These are phyloP conservation scores for Paramisgurnus dabryanus DNA, from an alignment of 2,113 vertebrate species.

Conservation along the genomic window DNA sequence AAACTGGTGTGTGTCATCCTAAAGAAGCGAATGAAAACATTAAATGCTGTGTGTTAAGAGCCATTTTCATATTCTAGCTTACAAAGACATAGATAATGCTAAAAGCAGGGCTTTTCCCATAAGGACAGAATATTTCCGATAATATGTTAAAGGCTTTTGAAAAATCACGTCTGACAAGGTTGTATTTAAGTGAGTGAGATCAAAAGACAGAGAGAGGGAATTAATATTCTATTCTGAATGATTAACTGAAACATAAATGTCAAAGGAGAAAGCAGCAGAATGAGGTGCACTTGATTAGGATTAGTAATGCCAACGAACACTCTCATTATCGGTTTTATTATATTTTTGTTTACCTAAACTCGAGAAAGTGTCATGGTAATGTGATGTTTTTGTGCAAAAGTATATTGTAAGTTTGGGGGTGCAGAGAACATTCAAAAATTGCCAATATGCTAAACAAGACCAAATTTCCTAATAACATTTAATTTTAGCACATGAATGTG, in stretches of 20 bases:
- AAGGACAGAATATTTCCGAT: conserved; percentile 35
- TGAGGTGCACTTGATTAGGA: conserved; percentile 29
- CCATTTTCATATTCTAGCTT: conserved; percentile 23
- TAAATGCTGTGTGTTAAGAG: not conserved
- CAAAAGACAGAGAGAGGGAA: conserved; percentile 14
- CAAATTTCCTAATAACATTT: too few species aligned
- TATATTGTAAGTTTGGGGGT: not conserved
- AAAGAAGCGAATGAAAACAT: not conserved
- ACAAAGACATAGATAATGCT: not conserved
- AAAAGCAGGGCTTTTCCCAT: conserved; percentile 30
- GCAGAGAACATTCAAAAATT: not conserved
- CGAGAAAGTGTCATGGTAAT: not conserved
- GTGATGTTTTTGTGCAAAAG: not conserved
- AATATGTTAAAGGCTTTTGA: conserved; percentile 44
- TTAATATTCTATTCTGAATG: conserved; percentile 18
- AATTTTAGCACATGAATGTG: too few species aligned
- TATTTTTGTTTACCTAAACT: not conserved
- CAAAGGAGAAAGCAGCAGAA: conserved; percentile 57
- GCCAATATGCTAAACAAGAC: too few species aligned
- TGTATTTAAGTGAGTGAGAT: conserved; percentile 27
- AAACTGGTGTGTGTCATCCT: conserved; percentile 10
- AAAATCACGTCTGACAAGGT: conserved; percentile 32
- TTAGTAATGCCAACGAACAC: conserved; percentile 62
- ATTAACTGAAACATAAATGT: conserved; percentile 69
- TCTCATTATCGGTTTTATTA: conserved; percentile 53